A percentile compares a stretch with the other conserved stretches of the same genome.
Evolutionary conservation across 2,113 vertebrate species (phyloP).

Genomic region (Chelonoidis abingdonii): DNA sequence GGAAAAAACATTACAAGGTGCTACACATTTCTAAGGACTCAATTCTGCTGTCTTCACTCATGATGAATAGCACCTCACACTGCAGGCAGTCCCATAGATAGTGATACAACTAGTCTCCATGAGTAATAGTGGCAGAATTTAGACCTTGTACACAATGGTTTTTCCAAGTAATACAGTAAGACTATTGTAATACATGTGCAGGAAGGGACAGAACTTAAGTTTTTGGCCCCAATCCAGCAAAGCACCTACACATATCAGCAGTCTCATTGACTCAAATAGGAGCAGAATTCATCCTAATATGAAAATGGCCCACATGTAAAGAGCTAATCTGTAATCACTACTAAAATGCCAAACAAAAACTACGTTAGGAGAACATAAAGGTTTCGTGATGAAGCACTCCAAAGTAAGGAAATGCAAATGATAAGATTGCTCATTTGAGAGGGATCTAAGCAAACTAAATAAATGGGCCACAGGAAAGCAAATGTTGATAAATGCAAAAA

Average conservation of each 20-base stretch:
- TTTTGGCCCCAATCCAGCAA: not conserved
- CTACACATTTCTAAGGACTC: too few relatives aligned
- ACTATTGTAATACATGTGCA: too few relatives aligned
- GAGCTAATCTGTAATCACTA: not conserved
- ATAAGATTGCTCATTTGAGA: not conserved
- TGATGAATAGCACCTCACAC: too few relatives aligned
- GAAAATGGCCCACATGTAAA: accelerated
- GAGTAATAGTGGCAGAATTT: too few relatives aligned
- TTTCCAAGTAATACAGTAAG: too few relatives aligned
- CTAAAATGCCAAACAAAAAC: not conserved
- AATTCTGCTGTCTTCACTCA: too few relatives aligned
- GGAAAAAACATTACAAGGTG: too few relatives aligned
- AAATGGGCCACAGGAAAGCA: not conserved
- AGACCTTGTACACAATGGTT: too few relatives aligned
- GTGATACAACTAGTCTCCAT: too few relatives aligned
- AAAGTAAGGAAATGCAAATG: not conserved
- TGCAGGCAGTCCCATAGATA: too few relatives aligned
- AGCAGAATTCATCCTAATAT: not conserved
- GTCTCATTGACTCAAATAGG: not conserved
- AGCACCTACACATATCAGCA: not conserved
- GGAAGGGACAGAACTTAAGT: too few relatives aligned
- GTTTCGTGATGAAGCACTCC: too few relatives aligned
- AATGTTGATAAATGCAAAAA: not conserved
- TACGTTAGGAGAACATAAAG: not conserved
- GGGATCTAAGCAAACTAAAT: not conserved